Base-by-base conservation (phyloP, 2,888 invertebrate genomes). In the Erebia epiphron region DNA sequence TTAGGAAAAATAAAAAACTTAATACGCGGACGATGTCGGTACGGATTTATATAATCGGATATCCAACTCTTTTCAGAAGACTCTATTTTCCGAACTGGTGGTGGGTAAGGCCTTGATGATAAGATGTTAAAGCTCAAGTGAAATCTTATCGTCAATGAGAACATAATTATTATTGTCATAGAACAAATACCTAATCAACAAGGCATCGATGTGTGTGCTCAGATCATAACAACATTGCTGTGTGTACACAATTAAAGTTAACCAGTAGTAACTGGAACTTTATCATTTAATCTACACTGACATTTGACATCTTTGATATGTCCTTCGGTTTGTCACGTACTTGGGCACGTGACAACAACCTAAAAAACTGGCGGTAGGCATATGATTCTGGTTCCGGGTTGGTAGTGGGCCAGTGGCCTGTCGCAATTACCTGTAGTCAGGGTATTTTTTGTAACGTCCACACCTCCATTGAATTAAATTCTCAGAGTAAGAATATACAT, bases 251-350 rank as follows among this genome's bases (percentile, higher is more conserved):
- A 46, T 69, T 49, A 66, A 66, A 56, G 43, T 43, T 57, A 26
- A 72, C 72, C 43, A 69, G 76, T 69, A 71, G 46, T 21, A 60
- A 70, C 75, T 70, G 3, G 74, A 57, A 73, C 16, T 43, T 63
- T 70, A 73, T 74, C 69, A 61, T 54, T 69, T 70, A 68, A 70
- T 73, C 66, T 72, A 60, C 41, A 61, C 68, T 67, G 64, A 72
- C 72, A 72, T 63, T 64, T 71, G 64, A 71, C 68, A 52, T 67
- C 21, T 26, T 21, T 56, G 50, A 49, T 57, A 43, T 43, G 64
- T 11, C 60, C 63, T 61, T 72, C 52, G 57, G 8, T 62, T 70
- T 58, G 69, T 74, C 72, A 71, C 67, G 72, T 71, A 66, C 56
- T 1, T 7, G 7, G 7, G 5, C 7, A 35, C 16, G 52, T 52